These are phyloP conservation scores for Rhinolophus sinicus DNA, from an alignment of 2,113 vertebrate species.

Conservation along the genomic window DNA sequence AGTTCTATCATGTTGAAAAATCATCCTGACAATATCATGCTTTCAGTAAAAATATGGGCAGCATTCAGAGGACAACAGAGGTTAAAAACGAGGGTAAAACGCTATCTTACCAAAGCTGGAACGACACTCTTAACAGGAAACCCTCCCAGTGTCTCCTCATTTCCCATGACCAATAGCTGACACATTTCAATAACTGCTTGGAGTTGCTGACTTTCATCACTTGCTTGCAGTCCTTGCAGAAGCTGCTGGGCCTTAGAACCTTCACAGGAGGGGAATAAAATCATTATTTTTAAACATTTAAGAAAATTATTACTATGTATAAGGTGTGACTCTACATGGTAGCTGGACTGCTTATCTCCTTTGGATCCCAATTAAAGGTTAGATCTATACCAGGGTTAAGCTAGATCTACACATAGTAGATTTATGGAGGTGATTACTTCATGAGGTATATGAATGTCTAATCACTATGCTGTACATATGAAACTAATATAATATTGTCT, in stretches of 20 bases:
- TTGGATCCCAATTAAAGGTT: neutral
- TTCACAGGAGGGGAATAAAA: constrained; percentile 73
- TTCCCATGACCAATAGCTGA: constrained; percentile 98
- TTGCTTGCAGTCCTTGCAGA: constrained; percentile 97
- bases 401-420: too few relatives aligned
- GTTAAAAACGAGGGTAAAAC: neutral
- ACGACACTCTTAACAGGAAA: constrained; percentile 99
- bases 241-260: constrained; percentile 99
- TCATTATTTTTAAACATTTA: neutral
- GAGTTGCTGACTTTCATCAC: constrained; percentile 98
- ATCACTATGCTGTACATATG: too few relatives aligned
- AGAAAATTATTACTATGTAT: neutral
- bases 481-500: too few relatives aligned
- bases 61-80: neutral
- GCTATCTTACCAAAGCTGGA: constrained; percentile 94
- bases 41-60: neutral
- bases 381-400: neutral
- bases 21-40: neutral
- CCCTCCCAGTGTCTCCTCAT: constrained; percentile 98
- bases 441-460: too few relatives aligned
- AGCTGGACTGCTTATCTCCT: neutral
- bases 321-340: neutral
- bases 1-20: neutral
- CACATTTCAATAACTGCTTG: constrained; percentile 99
- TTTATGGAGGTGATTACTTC: too few relatives aligned